These are phyloP conservation scores for Andrena haemorrhoa DNA, from an alignment of 2,888 invertebrate genomes.

Conservation along the genomic window DNA sequence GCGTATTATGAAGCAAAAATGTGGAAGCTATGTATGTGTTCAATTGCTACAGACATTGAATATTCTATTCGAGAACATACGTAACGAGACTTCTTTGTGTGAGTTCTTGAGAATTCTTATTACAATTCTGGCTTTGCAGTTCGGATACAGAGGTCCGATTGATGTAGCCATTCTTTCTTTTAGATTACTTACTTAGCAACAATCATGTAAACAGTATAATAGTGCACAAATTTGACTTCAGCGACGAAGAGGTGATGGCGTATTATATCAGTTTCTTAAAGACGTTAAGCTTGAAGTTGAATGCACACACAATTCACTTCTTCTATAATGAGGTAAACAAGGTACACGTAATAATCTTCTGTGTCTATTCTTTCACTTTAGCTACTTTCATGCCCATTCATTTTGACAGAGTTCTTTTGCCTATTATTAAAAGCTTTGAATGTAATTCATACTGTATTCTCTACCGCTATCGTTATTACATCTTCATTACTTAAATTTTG, in stretches of 20 bases:
- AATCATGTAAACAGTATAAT: constrained; percentile 99
- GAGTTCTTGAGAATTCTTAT: constrained; percentile 85
- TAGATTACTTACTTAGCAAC: constrained; percentile 99
- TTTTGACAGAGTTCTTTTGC: constrained; percentile 6
- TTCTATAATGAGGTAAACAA: constrained; percentile 98
- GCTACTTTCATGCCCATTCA: constrained; percentile 48
- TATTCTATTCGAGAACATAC: constrained; percentile 99
- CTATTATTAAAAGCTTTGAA: constrained; percentile 21
- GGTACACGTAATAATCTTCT: constrained; percentile 72
- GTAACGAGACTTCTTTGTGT: constrained; percentile 99
- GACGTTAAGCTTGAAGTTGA: constrained; percentile 98
- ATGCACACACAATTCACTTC: constrained; percentile 99
- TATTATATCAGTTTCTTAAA: constrained; percentile 99
- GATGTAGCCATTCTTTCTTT: constrained; percentile 81
- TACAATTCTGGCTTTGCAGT: background rate
- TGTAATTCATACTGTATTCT: constrained; percentile 19
- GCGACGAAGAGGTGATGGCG: constrained; percentile 99
- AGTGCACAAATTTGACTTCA: constrained; percentile 99
- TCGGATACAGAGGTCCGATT: background rate
- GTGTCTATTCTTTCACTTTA: constrained; percentile 61
- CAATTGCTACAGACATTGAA: constrained; percentile 99
- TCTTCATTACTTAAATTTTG: constrained; percentile 36
- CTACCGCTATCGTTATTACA: constrained; percentile 28
- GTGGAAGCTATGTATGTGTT: constrained; percentile 98
- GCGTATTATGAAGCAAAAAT: constrained; percentile 98